These are phyloP conservation scores for Riptortus pedestris DNA, from an alignment of 1,140 invertebrate genomes.

Conservation along the genomic window DNA sequence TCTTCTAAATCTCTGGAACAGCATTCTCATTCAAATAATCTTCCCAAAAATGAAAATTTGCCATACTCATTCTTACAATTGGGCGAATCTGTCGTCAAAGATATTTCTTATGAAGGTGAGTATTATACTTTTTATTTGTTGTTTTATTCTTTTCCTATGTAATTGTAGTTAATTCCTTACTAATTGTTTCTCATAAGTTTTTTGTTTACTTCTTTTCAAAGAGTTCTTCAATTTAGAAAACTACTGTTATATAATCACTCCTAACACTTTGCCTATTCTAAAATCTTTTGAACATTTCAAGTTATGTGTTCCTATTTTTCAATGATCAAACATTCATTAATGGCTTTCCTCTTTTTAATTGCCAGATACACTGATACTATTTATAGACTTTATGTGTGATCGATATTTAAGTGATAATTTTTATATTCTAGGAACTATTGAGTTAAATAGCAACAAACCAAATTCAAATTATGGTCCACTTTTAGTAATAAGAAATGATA, in stretches of 20 bases:
- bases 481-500: not conserved
- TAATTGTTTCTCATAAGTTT: too few species aligned
- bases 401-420: not conserved
- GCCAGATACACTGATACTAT: too few species aligned
- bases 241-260: too few species aligned
- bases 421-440: not conserved
- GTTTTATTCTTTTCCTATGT: too few species aligned
- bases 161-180: too few species aligned
- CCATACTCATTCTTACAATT: slow-evolving; percentile 3
- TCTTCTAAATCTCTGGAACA: not conserved
- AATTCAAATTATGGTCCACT: not conserved
- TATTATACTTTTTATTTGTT: too few species aligned
- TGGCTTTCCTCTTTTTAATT: too few species aligned
- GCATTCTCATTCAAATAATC: not conserved
- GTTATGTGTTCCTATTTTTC: not conserved
- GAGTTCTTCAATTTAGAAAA: too few species aligned
- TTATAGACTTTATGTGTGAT: too few species aligned
- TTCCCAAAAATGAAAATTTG: not conserved
- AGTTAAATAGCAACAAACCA: not conserved
- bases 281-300: not conserved
- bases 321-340: too few species aligned
- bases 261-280: not conserved
- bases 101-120: not conserved
- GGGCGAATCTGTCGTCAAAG: not conserved
- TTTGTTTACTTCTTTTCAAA: too few species aligned